Base-by-base conservation (phyloP, 2,888 invertebrate genomes). In the Coelopa pilipes region DNA sequence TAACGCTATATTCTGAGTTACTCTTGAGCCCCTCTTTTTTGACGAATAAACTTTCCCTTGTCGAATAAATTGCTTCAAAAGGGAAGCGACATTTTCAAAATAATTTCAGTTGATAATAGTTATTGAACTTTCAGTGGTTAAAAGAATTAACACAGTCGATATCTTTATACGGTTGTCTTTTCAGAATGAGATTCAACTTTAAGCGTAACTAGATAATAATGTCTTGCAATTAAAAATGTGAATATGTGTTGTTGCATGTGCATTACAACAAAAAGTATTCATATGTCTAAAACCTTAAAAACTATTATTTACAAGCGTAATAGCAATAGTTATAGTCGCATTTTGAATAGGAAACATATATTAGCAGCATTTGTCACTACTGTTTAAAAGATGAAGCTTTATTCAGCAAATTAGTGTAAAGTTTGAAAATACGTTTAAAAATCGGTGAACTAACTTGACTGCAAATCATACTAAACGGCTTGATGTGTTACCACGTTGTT, bases 391-490 rank as follows among this genome's bases (percentile, higher is more conserved):
- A 66, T 21, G 17, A 50, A 66, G 24, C 34, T 19, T 50, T 24
- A 62, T 15, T 19, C 49, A 66, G 50, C 50, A 66, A 70, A 49
- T 63, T 63, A 53, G 62, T 71, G 34, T 19, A 47, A 71, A 24
- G 19, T 67, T 45, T 59, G 21, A 53, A 63, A 21, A 53, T 71
- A 71, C 65, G 19, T 47, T 46, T 60, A 70, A 71, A 65, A 65
- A 71, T 63, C 55, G 19, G 59, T 63, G 68, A 85, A 85, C 85
- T 85, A 85, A 85, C 85, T 83, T 83, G 82, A 81, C 83, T 78
- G 83, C 85, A 85, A 84, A 84, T 84, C 82, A 84, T 83, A 84
- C 84, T 82, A 85, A 85, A 85, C 84, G 84, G 84, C 83, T 85
- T 81, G 81, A 82, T 80, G 82, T 83, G 82, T 85, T 84, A 85